Conservation (phyloP, 2,888 invertebrate genomes). For the Drosophila paucipuncta region DNA sequence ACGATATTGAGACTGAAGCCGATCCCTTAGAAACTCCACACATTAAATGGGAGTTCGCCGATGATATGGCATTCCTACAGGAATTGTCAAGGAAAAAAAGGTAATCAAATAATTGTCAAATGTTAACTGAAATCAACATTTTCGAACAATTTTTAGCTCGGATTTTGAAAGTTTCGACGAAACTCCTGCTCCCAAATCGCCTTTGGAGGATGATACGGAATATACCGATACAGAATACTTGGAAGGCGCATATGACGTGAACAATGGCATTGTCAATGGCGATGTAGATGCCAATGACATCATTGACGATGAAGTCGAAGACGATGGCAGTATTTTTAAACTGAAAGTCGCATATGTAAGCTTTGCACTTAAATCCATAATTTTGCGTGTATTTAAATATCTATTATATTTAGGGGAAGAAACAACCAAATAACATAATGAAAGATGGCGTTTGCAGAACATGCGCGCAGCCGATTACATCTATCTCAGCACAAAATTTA, state of each 20-base stretch:
- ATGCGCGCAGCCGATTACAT: slow-evolving; percentile 37
- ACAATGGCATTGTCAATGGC: background rate
- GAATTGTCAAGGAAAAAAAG: slow-evolving; percentile 17
- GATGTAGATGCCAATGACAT: slow-evolving; percentile 8
- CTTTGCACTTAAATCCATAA: background rate
- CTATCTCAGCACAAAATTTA: slow-evolving; percentile 23
- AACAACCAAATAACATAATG: background rate
- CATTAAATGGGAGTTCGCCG: slow-evolving; percentile 51
- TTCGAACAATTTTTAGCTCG: background rate
- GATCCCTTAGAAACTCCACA: slow-evolving; percentile 43
- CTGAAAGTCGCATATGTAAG: slow-evolving; percentile 5
- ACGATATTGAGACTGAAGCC: slow-evolving; percentile 12
- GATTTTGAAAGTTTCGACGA: slow-evolving; percentile 14
- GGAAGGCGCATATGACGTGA: slow-evolving; percentile 22
- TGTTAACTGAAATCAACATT: background rate
- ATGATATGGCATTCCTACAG: slow-evolving; percentile 46
- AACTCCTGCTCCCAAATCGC: background rate
- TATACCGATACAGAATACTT: slow-evolving; percentile 44
- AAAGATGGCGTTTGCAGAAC: slow-evolving; percentile 49
- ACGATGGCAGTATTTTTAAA: background rate
- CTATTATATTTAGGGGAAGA: slow-evolving; percentile 3
- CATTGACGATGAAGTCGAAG: background rate
- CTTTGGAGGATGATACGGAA: slow-evolving; percentile 29
- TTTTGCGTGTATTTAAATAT: background rate
- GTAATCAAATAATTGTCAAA: background rate